A percentile compares a stretch with the other conserved stretches of the same genome.
Conservation (phyloP, 1,140 invertebrate species). For the Drosophila asahinai region DNA sequence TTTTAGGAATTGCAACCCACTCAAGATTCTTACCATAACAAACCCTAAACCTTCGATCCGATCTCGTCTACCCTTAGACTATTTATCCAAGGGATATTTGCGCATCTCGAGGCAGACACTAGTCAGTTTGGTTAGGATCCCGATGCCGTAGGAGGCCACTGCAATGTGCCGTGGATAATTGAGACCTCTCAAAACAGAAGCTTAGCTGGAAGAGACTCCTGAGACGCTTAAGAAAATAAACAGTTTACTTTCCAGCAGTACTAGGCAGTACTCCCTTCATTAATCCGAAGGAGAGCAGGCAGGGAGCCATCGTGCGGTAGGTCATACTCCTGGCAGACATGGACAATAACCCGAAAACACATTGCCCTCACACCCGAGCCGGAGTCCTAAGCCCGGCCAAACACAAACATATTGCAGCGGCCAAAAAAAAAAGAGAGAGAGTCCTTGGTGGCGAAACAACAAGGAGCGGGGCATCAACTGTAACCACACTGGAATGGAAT, state of each 20-base stretch:
- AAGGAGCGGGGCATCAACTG: slow-evolving; percentile 42
- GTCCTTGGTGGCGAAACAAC: slow-evolving; percentile 34
- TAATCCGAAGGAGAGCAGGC: slow-evolving; percentile 27
- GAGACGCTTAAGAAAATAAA: slow-evolving; percentile 42
- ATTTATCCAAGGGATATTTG: slow-evolving; percentile 12
- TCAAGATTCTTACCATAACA: neutral
- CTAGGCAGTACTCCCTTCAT: slow-evolving; percentile 2
- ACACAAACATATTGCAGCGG: slow-evolving; percentile 73
- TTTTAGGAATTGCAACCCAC: neutral
- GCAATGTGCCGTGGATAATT: slow-evolving; percentile 37
- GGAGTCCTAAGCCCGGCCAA: slow-evolving; percentile 46
- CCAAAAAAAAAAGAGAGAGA: slow-evolving; percentile 20
- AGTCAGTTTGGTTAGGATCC: slow-evolving; percentile 39
- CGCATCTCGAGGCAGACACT: slow-evolving; percentile 12
- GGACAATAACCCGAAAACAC: slow-evolving; percentile 38
- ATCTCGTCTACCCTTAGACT: slow-evolving; percentile 8
- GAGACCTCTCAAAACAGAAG: slow-evolving; percentile 53
- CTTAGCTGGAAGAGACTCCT: slow-evolving; percentile 35
- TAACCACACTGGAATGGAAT: slow-evolving; percentile 29
- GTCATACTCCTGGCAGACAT: slow-evolving; percentile 29
- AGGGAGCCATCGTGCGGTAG: slow-evolving; percentile 33
- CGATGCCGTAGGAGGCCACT: neutral
- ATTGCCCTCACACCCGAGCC: slow-evolving; percentile 42
- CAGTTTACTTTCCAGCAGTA: slow-evolving; percentile 15
- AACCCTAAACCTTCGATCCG: neutral